Evolutionary conservation across 2,888 invertebrate species (phyloP).

Genomic region (Euplexia lucipara): DNA sequence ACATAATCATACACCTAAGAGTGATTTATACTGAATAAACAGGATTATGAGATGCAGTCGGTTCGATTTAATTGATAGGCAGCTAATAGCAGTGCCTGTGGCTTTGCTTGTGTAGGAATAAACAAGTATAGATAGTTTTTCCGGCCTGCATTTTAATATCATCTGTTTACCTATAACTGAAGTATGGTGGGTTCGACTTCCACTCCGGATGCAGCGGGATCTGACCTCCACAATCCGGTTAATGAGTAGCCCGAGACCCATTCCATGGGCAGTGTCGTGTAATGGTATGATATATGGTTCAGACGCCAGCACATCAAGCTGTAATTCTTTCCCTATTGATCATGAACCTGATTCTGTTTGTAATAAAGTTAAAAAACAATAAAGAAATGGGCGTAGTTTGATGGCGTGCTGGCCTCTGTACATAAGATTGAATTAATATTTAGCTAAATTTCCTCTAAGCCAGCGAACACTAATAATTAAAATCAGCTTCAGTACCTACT

Average conservation of each 20-base stretch:
- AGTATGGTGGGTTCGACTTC: too few relatives aligned
- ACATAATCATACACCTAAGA: constrained; percentile 22
- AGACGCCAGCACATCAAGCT: too few relatives aligned
- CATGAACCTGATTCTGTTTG: too few relatives aligned
- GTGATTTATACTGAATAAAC: constrained; percentile 36
- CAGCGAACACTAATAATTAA: constrained; percentile 3
- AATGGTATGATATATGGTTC: too few relatives aligned
- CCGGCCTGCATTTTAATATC: not conserved
- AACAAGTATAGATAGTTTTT: constrained; percentile 4
- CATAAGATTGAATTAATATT: not conserved
- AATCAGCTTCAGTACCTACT: not conserved
- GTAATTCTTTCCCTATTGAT: too few relatives aligned
- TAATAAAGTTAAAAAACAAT: too few relatives aligned
- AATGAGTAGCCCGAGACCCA: too few relatives aligned
- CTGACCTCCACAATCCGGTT: too few relatives aligned
- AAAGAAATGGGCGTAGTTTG: too few relatives aligned
- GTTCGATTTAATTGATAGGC: constrained; percentile 23
- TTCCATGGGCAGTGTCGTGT: too few relatives aligned
- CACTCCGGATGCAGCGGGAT: too few relatives aligned
- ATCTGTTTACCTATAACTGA: not conserved
- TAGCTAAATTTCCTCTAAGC: not conserved
- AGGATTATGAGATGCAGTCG: constrained; percentile 11
- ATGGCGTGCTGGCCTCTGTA: too few relatives aligned
- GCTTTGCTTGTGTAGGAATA: not conserved
- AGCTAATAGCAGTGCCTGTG: constrained; percentile 10